phyloP scores from a whole-genome alignment of 1,140 invertebrate species.

The Drosophila ambigua region DNA sequence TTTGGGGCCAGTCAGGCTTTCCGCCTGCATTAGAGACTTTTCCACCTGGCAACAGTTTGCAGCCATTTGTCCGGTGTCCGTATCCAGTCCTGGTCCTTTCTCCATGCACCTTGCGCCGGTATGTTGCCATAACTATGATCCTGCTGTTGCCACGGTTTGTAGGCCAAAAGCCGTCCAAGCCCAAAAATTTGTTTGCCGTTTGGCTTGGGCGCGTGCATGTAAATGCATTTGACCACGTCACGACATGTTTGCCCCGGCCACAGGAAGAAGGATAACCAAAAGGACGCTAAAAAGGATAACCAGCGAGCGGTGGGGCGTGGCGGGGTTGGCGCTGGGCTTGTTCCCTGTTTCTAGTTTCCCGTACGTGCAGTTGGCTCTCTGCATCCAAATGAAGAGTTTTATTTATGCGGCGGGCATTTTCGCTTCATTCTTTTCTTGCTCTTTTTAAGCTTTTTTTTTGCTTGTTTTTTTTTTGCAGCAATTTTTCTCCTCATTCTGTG shows the following conservation, averaged over 20 bases:
- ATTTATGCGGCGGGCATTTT: slow-evolving; percentile 51
- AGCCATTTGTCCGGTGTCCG: too few species aligned
- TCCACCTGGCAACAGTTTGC: too few species aligned
- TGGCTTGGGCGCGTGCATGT: slow-evolving; percentile 47
- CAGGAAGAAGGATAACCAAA: slow-evolving; percentile 17
- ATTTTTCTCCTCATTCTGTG: slow-evolving; percentile 3
- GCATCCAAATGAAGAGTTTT: slow-evolving; percentile 66
- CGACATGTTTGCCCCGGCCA: slow-evolving; percentile 35
- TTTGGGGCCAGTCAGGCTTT: too few species aligned
- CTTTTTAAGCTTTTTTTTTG: neutral
- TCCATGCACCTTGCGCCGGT: neutral
- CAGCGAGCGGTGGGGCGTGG: neutral
- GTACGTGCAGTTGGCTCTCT: slow-evolving; percentile 45
- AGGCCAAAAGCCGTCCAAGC: slow-evolving; percentile 39
- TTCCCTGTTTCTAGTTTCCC: neutral
- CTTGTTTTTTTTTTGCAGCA: neutral
- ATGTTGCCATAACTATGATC: too few species aligned
- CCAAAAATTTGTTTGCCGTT: slow-evolving; percentile 63
- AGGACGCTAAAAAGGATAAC: slow-evolving; percentile 8
- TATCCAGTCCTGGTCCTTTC: neutral
- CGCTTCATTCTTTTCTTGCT: slow-evolving; percentile 10
- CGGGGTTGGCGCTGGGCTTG: neutral
- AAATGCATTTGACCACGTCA: slow-evolving; percentile 71
- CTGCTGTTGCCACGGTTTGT: slow-evolving; percentile 1
- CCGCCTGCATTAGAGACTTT: too few species aligned